Evolutionary conservation across 1,140 invertebrate species (phyloP), one percentile per base, ranked within the genome.

Genomic region (Mycetomoellerius zeteki): DNA sequence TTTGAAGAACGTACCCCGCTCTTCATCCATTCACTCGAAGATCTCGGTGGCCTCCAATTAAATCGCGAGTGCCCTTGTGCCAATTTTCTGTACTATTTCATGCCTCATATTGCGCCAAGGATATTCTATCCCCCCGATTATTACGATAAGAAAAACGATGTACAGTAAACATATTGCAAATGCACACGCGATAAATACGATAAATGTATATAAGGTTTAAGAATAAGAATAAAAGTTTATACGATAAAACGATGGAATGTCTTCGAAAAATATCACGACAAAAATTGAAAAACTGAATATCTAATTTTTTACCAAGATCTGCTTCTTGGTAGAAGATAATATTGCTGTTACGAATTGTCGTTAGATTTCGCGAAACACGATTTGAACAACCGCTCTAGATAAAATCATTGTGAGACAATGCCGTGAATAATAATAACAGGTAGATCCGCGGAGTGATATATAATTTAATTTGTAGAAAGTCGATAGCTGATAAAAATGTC

Each of bases 21-120:
- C 94, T 0, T 71, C 92, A 21, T 93, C 93, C 10, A 88, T 92
- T 6, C 87, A 93, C 54, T 94, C 94, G 14, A 92, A 93, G 80
- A 85, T 92, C 69, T 94, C 94, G 0, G 65, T 88, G 12, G 19
- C 84, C 1, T 91, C 90, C 30, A 89, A 76, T 50, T 90, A 50
- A 89, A 43, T 76, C 4, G 4, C 30, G 5, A 19, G 0, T 16
- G 21, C 54, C 4, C 1, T n/a, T 5, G 19, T 64, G 19, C 19
- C 37, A 47, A 58, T 30, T 60, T 8, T 24, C 16, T 14, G n/a
- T n/a, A 62, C 37, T 62, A 85, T 65, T 54, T 64, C 21, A 64
- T 47, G 27, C 19, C 21, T 54, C 65, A 77, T 75, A 8, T 30
- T 82, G 54, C n/a, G 8, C 19, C 69, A 62, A 84, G 54, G 54